These are phyloP conservation scores for Yponomeuta malinellus DNA, from an alignment of 2,888 invertebrate genomes.

Conservation along the genomic window DNA sequence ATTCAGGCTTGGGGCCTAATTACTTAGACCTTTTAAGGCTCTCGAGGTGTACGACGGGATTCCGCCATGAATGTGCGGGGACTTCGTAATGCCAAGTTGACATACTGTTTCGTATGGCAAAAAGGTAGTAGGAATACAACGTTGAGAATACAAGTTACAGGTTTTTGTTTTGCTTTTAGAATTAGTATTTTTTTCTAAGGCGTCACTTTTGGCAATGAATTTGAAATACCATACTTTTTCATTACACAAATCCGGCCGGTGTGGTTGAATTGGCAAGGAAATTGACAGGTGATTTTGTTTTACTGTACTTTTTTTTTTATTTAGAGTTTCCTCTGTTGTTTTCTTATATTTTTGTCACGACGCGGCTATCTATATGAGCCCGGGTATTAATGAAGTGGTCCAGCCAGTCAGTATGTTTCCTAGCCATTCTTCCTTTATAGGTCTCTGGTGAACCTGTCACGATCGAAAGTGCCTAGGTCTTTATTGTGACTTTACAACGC, in stretches of 20 bases:
- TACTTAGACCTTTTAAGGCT: constrained; percentile 10
- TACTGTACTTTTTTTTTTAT: too few relatives aligned
- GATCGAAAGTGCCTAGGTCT: not conserved
- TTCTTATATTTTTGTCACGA: too few relatives aligned
- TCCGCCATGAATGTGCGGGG: not conserved
- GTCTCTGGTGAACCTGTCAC: not conserved
- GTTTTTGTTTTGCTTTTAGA: too few relatives aligned
- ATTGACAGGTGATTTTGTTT: too few relatives aligned
- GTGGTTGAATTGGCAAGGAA: too few relatives aligned
- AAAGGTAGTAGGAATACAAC: not conserved
- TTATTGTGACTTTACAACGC: not conserved
- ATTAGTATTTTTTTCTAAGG: too few relatives aligned
- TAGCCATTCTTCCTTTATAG: not conserved
- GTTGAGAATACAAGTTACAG: not conserved
- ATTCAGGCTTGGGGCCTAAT: constrained; percentile 6
- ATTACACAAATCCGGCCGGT: too few relatives aligned
- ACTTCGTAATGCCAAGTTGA: not conserved
- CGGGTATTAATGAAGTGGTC: not conserved
- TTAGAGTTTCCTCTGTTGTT: too few relatives aligned
- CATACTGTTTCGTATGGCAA: not conserved
- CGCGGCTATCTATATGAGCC: not conserved
- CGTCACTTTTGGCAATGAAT: too few relatives aligned
- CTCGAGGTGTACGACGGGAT: constrained; percentile 2
- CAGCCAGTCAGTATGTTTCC: not conserved
- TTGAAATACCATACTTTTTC: too few relatives aligned